Percentiles rank a stretch among this genome's conserved stretches.
phyloP scores from a whole-genome alignment of 2,797 vertebrate species.

The Rhynchonycteris naso region DNA sequence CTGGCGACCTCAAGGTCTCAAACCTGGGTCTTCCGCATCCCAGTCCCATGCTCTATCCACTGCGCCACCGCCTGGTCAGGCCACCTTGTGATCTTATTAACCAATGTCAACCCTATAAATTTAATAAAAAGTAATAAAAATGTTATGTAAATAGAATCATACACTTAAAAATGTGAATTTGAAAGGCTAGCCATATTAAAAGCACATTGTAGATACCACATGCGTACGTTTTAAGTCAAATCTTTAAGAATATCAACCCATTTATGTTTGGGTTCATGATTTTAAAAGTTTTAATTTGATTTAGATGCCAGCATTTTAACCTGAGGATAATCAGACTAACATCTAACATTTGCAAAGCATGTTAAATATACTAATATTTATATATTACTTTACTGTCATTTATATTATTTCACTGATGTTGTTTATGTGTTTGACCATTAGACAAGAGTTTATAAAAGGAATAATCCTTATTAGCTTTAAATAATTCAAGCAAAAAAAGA shows the following conservation, averaged over 20 bases:
- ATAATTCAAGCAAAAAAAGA: not conserved
- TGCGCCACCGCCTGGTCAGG: too few species aligned
- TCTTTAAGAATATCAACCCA: not conserved
- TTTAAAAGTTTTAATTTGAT: constrained; percentile 34
- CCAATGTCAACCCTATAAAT: not conserved
- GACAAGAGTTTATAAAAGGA: not conserved
- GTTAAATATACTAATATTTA: not conserved
- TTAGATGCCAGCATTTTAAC: not conserved
- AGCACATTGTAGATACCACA: not conserved
- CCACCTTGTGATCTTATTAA: not conserved
- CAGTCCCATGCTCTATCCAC: too few species aligned
- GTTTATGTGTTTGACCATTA: not conserved
- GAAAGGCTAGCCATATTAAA: constrained; percentile 32
- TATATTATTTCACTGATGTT: constrained; percentile 15
- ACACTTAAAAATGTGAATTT: not conserved
- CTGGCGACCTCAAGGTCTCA: too few species aligned
- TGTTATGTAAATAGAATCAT: not conserved
- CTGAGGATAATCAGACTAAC: not conserved
- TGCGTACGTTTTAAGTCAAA: not conserved
- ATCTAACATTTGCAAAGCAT: not conserved
- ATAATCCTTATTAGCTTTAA: not conserved
- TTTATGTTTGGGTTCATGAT: not conserved
- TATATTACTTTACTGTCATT: not conserved
- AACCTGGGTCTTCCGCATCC: too few species aligned
- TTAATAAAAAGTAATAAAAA: not conserved